Percentiles rank a stretch among this genome's conserved stretches.
phyloP scores from a whole-genome alignment of 1,140 invertebrate species.

The Cataglyphis hispanica region DNA sequence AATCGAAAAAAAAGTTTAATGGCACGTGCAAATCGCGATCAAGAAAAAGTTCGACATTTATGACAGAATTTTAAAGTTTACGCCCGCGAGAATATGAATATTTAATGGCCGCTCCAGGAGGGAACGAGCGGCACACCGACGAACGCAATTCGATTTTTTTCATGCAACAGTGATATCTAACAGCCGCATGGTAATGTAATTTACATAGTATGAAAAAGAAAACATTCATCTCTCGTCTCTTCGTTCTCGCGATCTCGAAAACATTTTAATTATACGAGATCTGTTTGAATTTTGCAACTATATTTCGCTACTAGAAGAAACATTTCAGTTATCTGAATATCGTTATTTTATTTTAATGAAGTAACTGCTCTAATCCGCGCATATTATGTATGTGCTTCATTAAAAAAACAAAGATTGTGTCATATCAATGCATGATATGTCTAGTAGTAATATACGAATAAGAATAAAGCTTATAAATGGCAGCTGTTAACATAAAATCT shows the following conservation, averaged over 20 bases:
- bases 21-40: slow-evolving; percentile 18
- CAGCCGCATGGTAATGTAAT: slow-evolving; percentile 32
- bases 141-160: slow-evolving; percentile 69
- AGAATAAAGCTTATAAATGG: too few species aligned
- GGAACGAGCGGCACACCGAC: slow-evolving; percentile 18
- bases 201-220: slow-evolving; percentile 57
- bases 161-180: slow-evolving; percentile 46
- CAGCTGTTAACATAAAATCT: too few species aligned
- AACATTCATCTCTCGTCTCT: background rate
- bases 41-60: slow-evolving; percentile 71
- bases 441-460: too few species aligned
- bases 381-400: background rate
- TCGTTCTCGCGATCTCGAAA: background rate
- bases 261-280: slow-evolving; percentile 54
- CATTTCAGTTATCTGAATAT: slow-evolving; percentile 30
- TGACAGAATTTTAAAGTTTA: slow-evolving; percentile 72
- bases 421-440: background rate
- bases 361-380: background rate
- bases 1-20: slow-evolving; percentile 47
- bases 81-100: slow-evolving; percentile 71
- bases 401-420: background rate
- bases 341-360: background rate
- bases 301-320: background rate
- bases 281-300: slow-evolving; percentile 29
- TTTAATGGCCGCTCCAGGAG: slow-evolving; percentile 64